A percentile compares a stretch with the other conserved stretches of the same genome.
Conservation (phyloP, 2,113 vertebrate species). For the Rhabdornis inornatus region DNA sequence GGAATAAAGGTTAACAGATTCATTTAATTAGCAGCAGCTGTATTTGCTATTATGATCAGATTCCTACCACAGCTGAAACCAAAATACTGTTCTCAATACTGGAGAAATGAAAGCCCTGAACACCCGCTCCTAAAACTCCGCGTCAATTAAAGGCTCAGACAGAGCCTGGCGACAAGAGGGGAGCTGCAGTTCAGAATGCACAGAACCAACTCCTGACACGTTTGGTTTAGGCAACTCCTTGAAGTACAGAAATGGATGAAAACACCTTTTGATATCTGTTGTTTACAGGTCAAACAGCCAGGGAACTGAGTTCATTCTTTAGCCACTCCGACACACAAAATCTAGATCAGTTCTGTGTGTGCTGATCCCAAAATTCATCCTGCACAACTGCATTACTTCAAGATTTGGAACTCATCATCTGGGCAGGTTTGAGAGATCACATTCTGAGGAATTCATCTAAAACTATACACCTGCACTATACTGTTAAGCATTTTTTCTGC, state of each 20-base stretch:
- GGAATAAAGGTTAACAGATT: background rate
- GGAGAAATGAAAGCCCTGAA: background rate
- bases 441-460: background rate
- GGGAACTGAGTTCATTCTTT: background rate
- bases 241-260: background rate
- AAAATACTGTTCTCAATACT: background rate
- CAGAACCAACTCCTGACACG: background rate
- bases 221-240: background rate
- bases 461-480: background rate
- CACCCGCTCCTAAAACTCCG: background rate
- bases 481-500: background rate
- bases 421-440: background rate
- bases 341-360: background rate
- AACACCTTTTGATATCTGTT: background rate
- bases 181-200: background rate
- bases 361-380: background rate
- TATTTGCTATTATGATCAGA: background rate
- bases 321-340: rapidly evolving
- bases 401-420: background rate
- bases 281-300: background rate
- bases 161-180: background rate
- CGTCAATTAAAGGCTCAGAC: background rate
- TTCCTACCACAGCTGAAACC: background rate
- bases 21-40: conserved; percentile 4
- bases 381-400: background rate